Conservation (phyloP, 2,113 vertebrate species). For the Varanus komodoensis region DNA sequence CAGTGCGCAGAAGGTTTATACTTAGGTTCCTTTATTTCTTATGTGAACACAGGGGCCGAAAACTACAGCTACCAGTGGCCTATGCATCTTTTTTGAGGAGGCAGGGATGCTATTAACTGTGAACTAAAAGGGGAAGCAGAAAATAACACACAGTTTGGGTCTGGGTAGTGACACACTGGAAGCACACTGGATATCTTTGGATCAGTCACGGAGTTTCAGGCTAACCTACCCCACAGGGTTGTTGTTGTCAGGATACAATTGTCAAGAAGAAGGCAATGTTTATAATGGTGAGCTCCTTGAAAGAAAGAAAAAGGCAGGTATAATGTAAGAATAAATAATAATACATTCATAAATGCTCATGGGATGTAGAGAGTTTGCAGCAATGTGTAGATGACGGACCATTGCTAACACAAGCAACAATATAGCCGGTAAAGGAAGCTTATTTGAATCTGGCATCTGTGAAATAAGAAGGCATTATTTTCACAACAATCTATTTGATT, state of each 20-base stretch:
- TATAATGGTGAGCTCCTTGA: no score
- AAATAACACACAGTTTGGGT: not conserved
- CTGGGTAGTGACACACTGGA: no score
- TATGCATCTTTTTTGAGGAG: not conserved
- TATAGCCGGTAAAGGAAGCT: not conserved
- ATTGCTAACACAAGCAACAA: not conserved
- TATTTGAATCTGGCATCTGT: not conserved
- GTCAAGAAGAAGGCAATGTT: no score
- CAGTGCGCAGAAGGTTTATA: not conserved
- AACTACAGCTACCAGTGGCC: not conserved
- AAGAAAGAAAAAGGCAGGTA: no score
- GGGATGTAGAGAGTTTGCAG: not conserved
- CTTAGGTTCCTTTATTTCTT: not conserved
- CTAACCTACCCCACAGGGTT: no score
- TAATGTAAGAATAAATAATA: no score
- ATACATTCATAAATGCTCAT: not conserved
- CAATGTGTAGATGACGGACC: not conserved
- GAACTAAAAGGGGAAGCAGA: not conserved
- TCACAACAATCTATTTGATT: constrained; percentile 5
- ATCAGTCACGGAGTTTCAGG: no score
- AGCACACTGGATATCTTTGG: no score
- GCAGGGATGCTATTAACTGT: not conserved
- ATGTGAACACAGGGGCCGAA: not conserved
- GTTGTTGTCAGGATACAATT: no score
- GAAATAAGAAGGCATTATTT: not conserved